Percentiles rank a stretch among this genome's conserved stretches.
phyloP scores from a whole-genome alignment of 2,888 invertebrate species.

The Cantharis lateralis region DNA sequence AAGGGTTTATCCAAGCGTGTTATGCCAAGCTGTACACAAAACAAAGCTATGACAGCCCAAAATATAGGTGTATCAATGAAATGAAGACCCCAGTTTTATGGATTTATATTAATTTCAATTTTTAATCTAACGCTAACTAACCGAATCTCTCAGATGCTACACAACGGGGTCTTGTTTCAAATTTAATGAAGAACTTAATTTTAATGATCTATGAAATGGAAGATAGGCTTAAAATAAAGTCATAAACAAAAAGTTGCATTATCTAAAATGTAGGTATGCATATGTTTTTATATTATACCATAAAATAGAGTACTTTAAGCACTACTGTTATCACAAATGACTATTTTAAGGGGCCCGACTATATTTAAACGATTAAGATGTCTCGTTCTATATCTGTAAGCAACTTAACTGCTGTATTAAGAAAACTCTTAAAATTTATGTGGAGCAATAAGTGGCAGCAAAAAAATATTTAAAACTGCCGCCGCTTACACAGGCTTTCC shows the following conservation, averaged over 20 bases:
- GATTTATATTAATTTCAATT: constrained; percentile 15
- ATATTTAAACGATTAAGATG: constrained; percentile 31
- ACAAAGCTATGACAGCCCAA: constrained; percentile 23
- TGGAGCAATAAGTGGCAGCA: constrained; percentile 19
- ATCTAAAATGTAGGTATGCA: constrained; percentile 25
- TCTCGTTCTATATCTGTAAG: constrained; percentile 26
- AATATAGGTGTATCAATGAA: constrained; percentile 20
- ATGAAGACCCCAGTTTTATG: constrained; percentile 14
- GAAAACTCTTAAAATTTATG: constrained; percentile 22
- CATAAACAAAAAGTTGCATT: constrained; percentile 18
- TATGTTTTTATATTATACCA: constrained; percentile 23
- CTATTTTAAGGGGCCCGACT: constrained; percentile 26
- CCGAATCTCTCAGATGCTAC: neutral
- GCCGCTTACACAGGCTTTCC: neutral
- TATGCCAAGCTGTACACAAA: constrained; percentile 25
- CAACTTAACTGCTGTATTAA: constrained; percentile 22
- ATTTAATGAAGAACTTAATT: neutral
- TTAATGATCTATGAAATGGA: neutral
- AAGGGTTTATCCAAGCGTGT: constrained; percentile 33
- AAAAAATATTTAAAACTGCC: constrained; percentile 11
- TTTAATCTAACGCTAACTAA: neutral
- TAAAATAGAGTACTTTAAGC: constrained; percentile 15
- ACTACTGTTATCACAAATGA: constrained; percentile 27
- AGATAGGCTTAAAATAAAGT: constrained; percentile 19
- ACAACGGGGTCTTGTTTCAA: neutral